These are phyloP conservation scores for Sturnira hondurensis DNA, from an alignment of 2,113 vertebrate species.

Conservation along the genomic window DNA sequence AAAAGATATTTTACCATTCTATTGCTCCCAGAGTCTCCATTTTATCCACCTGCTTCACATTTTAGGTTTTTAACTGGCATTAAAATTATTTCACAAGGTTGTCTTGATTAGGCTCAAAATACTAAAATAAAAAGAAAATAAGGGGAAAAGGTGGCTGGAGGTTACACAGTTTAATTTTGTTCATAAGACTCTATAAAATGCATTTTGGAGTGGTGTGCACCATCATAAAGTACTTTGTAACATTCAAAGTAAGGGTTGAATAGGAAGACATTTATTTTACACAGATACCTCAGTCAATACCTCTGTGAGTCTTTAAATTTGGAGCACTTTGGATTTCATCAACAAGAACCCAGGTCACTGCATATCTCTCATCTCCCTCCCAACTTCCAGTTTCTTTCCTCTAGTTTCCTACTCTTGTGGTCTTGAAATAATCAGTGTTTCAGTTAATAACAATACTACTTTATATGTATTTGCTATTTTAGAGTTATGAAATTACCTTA, in stretches of 20 bases:
- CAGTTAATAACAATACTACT: not conserved
- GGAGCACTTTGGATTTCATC: not conserved
- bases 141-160: not conserved
- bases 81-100: not conserved
- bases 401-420: not conserved
- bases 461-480: not conserved
- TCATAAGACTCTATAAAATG: not conserved
- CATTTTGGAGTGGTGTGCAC: not conserved
- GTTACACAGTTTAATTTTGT: not conserved
- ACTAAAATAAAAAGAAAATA: not conserved
- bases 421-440: not conserved
- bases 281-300: not conserved
- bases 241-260: not conserved
- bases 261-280: not conserved
- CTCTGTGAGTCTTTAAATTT: not conserved
- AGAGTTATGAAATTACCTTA: not conserved
- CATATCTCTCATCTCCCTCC: not conserved
- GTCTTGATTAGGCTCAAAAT: not conserved
- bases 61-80: slow-evolving; percentile 1
- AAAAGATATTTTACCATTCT: not conserved
- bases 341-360: not conserved
- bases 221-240: not conserved
- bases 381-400: not conserved
- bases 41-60: not conserved
- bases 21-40: not conserved